These are phyloP conservation scores for Euglossa dilemma DNA, from an alignment of 1,140 invertebrate genomes.

Conservation along the genomic window DNA sequence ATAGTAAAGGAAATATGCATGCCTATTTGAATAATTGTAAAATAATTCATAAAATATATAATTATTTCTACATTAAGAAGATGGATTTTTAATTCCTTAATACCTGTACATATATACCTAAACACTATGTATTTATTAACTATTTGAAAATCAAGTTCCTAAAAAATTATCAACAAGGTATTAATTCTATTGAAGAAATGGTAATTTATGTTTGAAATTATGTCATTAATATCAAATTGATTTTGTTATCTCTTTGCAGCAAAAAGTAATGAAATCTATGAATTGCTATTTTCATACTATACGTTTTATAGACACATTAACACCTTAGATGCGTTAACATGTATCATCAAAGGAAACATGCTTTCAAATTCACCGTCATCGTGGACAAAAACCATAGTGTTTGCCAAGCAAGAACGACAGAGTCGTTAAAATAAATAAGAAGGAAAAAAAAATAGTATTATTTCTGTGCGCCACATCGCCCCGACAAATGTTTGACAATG, in stretches of 20 bases:
- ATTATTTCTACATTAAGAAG: too few species aligned
- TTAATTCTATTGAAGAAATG: too few species aligned
- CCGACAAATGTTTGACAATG: constrained; percentile 54
- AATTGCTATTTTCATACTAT: too few species aligned
- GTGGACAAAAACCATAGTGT: neutral
- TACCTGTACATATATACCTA: too few species aligned
- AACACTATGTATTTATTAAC: too few species aligned
- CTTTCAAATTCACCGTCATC: neutral
- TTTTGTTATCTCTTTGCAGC: neutral
- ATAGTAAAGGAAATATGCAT: too few species aligned
- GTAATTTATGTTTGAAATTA: neutral
- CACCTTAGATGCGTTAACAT: neutral
- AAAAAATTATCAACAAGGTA: too few species aligned
- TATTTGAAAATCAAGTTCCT: too few species aligned
- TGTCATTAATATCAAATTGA: neutral
- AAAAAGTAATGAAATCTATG: neutral
- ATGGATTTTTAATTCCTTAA: too few species aligned
- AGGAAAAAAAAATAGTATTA: neutral
- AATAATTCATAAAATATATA: too few species aligned
- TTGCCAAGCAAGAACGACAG: neutral
- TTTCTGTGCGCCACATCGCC: neutral
- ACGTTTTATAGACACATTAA: neutral
- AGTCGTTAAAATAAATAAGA: neutral
- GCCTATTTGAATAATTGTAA: too few species aligned
- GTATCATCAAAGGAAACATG: neutral